These are phyloP conservation scores for Lutraria lutraria DNA, from an alignment of 2,888 invertebrate species.

Conservation along the genomic window DNA sequence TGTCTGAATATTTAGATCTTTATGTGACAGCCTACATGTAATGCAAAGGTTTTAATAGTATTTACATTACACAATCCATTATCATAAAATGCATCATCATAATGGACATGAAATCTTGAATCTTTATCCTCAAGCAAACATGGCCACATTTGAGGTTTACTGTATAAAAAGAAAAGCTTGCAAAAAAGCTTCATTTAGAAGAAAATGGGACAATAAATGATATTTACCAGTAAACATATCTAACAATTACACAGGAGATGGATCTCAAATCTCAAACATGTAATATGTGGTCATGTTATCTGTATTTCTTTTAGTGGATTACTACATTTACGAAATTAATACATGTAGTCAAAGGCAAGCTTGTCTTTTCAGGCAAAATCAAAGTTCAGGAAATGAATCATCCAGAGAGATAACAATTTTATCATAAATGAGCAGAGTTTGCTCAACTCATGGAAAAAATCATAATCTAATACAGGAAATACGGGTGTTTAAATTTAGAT, in stretches of 20 bases:
- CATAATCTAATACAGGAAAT: background rate
- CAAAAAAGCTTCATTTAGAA: background rate
- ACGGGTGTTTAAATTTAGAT: constrained; percentile 10
- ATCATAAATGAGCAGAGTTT: background rate
- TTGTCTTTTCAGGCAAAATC: too few species aligned
- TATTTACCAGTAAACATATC: too few species aligned
- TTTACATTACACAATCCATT: background rate
- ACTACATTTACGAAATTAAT: too few species aligned
- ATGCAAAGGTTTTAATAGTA: background rate
- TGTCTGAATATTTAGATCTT: background rate
- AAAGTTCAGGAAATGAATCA: too few species aligned
- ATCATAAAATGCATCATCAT: background rate
- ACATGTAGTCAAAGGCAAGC: too few species aligned
- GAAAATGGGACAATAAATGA: background rate
- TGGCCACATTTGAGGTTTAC: background rate
- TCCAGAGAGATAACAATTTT: background rate
- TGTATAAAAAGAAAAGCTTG: background rate
- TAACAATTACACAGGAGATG: too few species aligned
- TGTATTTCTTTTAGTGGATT: too few species aligned
- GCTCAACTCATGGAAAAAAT: background rate
- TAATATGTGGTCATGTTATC: too few species aligned
- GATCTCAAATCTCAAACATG: too few species aligned
- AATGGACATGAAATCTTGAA: background rate
- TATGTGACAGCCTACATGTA: background rate
- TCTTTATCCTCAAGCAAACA: background rate